phyloP scores from a whole-genome alignment of 2,113 vertebrate species.

The Gorsachius goisagi region DNA sequence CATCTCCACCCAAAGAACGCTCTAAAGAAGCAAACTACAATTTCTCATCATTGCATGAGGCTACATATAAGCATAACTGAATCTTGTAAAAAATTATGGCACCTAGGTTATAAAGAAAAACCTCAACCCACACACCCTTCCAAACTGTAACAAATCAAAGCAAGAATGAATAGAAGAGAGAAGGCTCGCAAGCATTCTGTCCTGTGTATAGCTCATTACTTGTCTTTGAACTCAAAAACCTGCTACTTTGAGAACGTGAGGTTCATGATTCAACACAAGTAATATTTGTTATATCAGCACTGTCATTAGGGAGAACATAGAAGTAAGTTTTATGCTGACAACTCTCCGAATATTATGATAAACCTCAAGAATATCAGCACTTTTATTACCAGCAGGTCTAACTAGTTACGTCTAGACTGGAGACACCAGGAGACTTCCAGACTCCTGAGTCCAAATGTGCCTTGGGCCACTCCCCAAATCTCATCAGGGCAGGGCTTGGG shows the following conservation, averaged over 20 bases:
- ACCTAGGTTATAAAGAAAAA: not conserved
- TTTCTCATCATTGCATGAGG: conserved; percentile 22
- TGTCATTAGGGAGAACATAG: not conserved
- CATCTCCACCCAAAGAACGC: conserved; percentile 20
- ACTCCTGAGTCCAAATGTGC: not conserved
- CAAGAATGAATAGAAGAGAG: not conserved
- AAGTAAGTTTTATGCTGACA: not conserved
- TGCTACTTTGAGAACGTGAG: not conserved
- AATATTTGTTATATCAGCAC: not conserved
- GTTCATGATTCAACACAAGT: not conserved
- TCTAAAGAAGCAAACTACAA: not conserved
- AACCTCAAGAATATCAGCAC: not conserved
- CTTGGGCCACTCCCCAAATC: not conserved
- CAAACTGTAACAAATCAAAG: not conserved
- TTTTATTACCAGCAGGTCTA: conserved; percentile 39
- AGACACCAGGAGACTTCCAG: not conserved
- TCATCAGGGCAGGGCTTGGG: not conserved
- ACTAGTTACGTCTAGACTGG: conserved; percentile 10
- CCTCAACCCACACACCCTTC: not conserved
- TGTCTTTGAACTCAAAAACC: not conserved
- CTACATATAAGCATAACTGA: not conserved
- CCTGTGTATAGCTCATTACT: not conserved
- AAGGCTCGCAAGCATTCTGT: not conserved
- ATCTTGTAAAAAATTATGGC: not conserved
- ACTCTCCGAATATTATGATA: not conserved